These are phyloP conservation scores for Synaphobranchus kaupii DNA, from an alignment of 2,797 vertebrate genomes.

Conservation along the genomic window DNA sequence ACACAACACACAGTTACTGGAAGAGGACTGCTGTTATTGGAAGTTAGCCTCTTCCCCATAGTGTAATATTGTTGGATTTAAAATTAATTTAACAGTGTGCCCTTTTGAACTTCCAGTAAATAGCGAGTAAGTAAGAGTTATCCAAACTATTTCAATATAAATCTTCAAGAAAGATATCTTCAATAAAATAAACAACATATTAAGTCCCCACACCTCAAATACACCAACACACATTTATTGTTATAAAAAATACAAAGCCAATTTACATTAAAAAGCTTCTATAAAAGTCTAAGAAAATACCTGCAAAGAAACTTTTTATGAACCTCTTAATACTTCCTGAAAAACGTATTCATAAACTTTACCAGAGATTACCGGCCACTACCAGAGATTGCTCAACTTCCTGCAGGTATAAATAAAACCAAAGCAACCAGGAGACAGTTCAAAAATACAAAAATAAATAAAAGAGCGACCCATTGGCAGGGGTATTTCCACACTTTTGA, in stretches of 20 bases:
- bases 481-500: neutral
- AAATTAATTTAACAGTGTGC: neutral
- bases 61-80: neutral
- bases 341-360: neutral
- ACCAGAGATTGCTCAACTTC: too few relatives aligned
- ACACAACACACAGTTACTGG: constrained; percentile 10
- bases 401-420: neutral
- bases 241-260: neutral
- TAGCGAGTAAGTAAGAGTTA: neutral
- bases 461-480: neutral
- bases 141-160: neutral
- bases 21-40: neutral
- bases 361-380: too few relatives aligned
- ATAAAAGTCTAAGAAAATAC: neutral
- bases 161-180: neutral
- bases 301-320: neutral
- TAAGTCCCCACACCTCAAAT: neutral
- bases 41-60: neutral
- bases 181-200: neutral
- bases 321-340: neutral
- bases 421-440: neutral
- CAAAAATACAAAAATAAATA: too few relatives aligned
- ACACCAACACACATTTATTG: neutral
- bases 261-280: neutral
- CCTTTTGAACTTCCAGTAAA: neutral